A percentile compares a stretch with the other conserved stretches of the same genome.
phyloP scores from a whole-genome alignment of 2,797 vertebrate species.

The Lepus townsendii region DNA sequence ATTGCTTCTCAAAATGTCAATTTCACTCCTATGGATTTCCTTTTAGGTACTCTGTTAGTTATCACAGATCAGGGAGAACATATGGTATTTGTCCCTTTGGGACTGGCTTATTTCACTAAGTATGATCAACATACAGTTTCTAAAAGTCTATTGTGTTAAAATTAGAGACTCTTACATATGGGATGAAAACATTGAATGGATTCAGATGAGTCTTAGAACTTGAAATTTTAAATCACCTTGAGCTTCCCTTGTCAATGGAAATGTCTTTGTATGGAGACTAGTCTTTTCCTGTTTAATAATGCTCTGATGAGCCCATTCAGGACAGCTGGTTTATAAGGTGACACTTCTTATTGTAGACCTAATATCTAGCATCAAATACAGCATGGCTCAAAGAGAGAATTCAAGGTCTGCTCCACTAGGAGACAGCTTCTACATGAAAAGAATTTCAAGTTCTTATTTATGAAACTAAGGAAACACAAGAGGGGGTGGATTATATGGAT shows the following conservation, averaged over 20 bases:
- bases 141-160: neutral
- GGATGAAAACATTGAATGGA: neutral
- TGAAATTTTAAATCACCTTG: neutral
- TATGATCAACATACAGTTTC: neutral
- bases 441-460: neutral
- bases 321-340: neutral
- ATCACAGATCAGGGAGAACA: too few relatives aligned
- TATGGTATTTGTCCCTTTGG: too few relatives aligned
- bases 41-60: too few relatives aligned
- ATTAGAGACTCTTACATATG: neutral
- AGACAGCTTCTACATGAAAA: constrained; percentile 3
- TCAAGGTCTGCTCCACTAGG: neutral
- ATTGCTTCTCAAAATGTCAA: too few relatives aligned
- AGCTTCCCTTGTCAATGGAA: neutral
- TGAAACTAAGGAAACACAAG: neutral
- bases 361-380: neutral
- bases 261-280: neutral
- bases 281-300: neutral
- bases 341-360: neutral
- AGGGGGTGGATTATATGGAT: neutral
- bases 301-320: neutral
- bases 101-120: too few relatives aligned
- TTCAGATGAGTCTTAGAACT: constrained; percentile 2
- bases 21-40: too few relatives aligned
- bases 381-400: neutral